phyloP scores from a whole-genome alignment of 2,113 vertebrate species.

The Crotalus viridis region DNA sequence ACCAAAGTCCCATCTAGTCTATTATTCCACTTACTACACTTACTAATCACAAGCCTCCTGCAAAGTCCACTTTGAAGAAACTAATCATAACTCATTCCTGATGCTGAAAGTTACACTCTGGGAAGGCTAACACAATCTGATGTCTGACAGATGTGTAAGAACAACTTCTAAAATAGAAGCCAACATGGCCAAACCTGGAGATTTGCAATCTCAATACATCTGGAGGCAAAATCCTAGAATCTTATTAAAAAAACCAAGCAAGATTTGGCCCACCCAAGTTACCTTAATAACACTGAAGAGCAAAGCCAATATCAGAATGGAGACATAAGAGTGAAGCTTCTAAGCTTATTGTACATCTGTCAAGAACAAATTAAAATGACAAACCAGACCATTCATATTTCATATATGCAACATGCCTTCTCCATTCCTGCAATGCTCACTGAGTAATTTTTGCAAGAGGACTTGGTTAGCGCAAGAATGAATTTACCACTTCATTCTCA shows the following conservation, averaged over 20 bases:
- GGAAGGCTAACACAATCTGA: not conserved
- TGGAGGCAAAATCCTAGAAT: not conserved
- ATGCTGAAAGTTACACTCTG: not conserved
- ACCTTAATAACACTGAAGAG: not conserved
- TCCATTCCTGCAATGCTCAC: not conserved
- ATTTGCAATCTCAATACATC: not conserved
- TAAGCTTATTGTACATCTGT: not conserved
- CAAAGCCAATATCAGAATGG: not conserved
- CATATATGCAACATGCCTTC: not conserved
- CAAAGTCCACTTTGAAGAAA: not conserved
- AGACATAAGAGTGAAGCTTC: not conserved
- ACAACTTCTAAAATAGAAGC: not conserved
- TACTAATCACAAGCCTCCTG: not conserved
- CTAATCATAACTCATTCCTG: not conserved
- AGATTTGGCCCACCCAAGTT: not conserved
- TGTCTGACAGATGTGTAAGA: not conserved
- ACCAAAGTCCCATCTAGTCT: not conserved
- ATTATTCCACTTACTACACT: too few relatives aligned
- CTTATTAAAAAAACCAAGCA: not conserved
- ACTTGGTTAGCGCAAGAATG: not conserved
- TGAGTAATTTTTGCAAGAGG: not conserved
- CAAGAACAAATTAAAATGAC: not conserved
- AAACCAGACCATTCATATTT: not conserved
- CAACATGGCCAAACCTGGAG: not conserved
- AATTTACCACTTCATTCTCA: not conserved